Evolutionary conservation across 2,888 invertebrate genomes (phyloP), one percentile per base, ranked within the genome.

Genomic region (Cephus sareptanus): DNA sequence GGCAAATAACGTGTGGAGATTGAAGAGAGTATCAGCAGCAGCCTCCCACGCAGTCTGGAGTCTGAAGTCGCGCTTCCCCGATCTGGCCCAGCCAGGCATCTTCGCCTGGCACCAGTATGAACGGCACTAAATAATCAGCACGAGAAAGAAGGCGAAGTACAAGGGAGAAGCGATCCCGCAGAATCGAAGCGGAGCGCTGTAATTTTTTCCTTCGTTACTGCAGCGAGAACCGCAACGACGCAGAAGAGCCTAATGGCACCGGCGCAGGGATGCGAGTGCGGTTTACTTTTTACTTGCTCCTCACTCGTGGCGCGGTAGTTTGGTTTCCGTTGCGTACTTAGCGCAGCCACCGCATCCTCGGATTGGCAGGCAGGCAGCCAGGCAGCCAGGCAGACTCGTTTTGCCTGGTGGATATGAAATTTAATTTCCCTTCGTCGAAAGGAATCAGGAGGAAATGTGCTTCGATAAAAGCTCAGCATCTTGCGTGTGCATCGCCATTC

Each of bases 21-120:
- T 86, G 87, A 87, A 83, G 84, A 85, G 87, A 86, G 88, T 89
- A 89, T 89, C 88, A 86, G 84, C 88, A 86, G 84, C 78, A 81
- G 81, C 82, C 88, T 85, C 88, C 88, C 87, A 87, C 87, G 83
- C 84, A 40, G 40, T 15, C 15, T 37, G 69, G 40, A 31, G n/a
- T 0, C 31, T 71, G 13, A 4, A 15, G n/a, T 15, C 71, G 71
- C 31, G 33, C 30, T 30, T 6, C 33, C 12, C 30, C 71, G 33
- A 71, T 71, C 15, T 6, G 30, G 71, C 0, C 71, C 71, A 33
- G 33, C 71, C 9, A 31, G 30, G 30, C 40, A 15, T 40, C 15
- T 15, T 40, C 40, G 35, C 12, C 15, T 6, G 2, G 40, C 15
- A 40, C 15, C 40, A 1, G 40, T 6, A 40, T 1, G 15, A 40